Percentiles rank a stretch among this genome's conserved stretches.
Evolutionary conservation across 2,113 vertebrate genomes (phyloP).

Genomic region (Ameiurus melas): DNA sequence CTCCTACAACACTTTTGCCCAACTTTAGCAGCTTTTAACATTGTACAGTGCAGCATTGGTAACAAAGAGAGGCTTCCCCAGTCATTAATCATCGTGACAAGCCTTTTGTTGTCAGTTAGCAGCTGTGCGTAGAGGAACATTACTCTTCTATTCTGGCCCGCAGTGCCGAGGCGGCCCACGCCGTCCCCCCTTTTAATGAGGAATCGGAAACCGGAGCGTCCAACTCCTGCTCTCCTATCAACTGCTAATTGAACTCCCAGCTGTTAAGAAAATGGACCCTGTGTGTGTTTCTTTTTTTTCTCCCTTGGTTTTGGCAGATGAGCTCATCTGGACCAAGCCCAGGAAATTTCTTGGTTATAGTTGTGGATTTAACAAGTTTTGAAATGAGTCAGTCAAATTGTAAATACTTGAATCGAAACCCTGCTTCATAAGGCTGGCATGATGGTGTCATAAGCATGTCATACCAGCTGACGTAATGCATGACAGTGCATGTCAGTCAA

Average conservation of each 20-base stretch:
- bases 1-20: neutral
- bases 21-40: slow-evolving; percentile 57
- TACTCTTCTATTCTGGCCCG: slow-evolving; percentile 62
- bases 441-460: neutral
- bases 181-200: slow-evolving; percentile 50
- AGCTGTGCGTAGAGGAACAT: slow-evolving; percentile 68
- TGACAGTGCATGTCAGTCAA: neutral
- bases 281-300: slow-evolving; percentile 38
- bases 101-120: slow-evolving; percentile 74
- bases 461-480: neutral
- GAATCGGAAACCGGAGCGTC: slow-evolving; percentile 55
- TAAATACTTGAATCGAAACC: neutral
- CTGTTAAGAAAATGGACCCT: slow-evolving; percentile 52
- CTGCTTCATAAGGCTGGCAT: neutral
- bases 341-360: slow-evolving; percentile 30
- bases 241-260: slow-evolving; percentile 57
- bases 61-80: slow-evolving; percentile 61
- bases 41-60: slow-evolving; percentile 57
- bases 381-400: slow-evolving; percentile 11
- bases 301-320: slow-evolving; percentile 38
- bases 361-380: slow-evolving; percentile 36
- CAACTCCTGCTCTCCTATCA: slow-evolving; percentile 53
- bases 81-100: slow-evolving; percentile 75
- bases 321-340: slow-evolving; percentile 34
- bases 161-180: slow-evolving; percentile 41